phyloP scores from a whole-genome alignment of 2,113 vertebrate genomes.

The Hydrolagus affinis region DNA sequence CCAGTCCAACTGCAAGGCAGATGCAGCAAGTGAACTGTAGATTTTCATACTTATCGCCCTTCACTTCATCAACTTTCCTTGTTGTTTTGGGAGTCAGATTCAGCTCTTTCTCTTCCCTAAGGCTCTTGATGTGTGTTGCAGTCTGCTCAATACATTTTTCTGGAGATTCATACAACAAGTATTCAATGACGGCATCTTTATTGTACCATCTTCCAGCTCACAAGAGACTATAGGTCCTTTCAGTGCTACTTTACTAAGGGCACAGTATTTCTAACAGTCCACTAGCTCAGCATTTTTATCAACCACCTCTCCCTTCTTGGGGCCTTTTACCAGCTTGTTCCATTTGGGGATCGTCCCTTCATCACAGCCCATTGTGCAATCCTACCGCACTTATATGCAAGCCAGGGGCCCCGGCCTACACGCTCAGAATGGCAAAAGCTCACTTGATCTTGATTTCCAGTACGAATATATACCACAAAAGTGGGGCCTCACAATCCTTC shows the following conservation, averaged over 20 bases:
- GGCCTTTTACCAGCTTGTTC: no score
- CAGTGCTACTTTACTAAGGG: constrained; percentile 83
- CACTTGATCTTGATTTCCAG: no score
- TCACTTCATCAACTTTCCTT: constrained; percentile 79
- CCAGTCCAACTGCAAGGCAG: constrained; percentile 88
- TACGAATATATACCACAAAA: no score
- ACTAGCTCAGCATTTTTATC: constrained; percentile 87
- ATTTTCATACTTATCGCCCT: constrained; percentile 85
- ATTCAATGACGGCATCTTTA: constrained; percentile 89
- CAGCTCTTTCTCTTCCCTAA: constrained; percentile 85
- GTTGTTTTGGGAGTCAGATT: constrained; percentile 84
- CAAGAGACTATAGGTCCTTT: constrained; percentile 79
- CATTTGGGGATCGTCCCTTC: no score
- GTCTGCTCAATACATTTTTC: constrained; percentile 78
- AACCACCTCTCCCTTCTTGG: no score
- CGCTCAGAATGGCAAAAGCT: no score
- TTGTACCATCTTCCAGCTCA: constrained; percentile 91
- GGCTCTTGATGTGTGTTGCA: constrained; percentile 75
- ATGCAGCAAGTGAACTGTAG: constrained; percentile 78
- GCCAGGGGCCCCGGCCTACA: no score
- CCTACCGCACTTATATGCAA: no score
- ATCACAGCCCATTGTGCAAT: no score
- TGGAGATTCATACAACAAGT: constrained; percentile 82
- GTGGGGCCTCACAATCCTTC: no score
- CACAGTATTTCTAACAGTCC: constrained; percentile 88